phyloP scores from a whole-genome alignment of 1,140 invertebrate species.

The Panagrolaimus sp. region DNA sequence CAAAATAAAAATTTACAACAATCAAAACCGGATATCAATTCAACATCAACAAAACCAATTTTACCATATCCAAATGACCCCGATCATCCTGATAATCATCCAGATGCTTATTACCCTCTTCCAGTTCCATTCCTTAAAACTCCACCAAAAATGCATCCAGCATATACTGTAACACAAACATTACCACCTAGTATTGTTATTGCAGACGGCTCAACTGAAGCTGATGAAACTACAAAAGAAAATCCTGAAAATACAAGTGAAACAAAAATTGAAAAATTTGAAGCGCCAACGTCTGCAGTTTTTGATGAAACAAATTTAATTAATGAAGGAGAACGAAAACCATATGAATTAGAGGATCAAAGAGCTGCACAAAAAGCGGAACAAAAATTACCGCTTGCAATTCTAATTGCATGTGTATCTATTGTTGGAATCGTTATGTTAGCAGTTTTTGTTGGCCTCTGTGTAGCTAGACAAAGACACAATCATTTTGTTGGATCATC shows the following conservation, averaged over 20 bases:
- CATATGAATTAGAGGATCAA: slow-evolving; percentile 17
- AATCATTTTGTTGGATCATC: slow-evolving; percentile 31
- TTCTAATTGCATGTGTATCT: slow-evolving; percentile 48
- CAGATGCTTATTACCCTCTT: slow-evolving; percentile 48
- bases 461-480: slow-evolving; percentile 36
- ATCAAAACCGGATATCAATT: slow-evolving; percentile 15
- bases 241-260: neutral
- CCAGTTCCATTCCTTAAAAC: slow-evolving; percentile 53
- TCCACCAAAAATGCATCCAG: slow-evolving; percentile 43
- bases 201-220: slow-evolving; percentile 13
- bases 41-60: slow-evolving; percentile 16
- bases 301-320: slow-evolving; percentile 16
- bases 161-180: slow-evolving; percentile 34
- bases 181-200: slow-evolving; percentile 51
- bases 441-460: slow-evolving; percentile 54
- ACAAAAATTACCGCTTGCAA: slow-evolving; percentile 34
- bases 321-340: neutral
- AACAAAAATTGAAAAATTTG: slow-evolving; percentile 7
- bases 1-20: neutral
- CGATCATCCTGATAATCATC: slow-evolving; percentile 40
- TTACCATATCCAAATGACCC: slow-evolving; percentile 19
- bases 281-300: neutral
- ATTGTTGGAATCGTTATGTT: slow-evolving; percentile 49
- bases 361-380: neutral
- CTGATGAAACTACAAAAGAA: neutral